phyloP scores from a whole-genome alignment of 2,888 invertebrate genomes.

The Sesia apiformis region DNA sequence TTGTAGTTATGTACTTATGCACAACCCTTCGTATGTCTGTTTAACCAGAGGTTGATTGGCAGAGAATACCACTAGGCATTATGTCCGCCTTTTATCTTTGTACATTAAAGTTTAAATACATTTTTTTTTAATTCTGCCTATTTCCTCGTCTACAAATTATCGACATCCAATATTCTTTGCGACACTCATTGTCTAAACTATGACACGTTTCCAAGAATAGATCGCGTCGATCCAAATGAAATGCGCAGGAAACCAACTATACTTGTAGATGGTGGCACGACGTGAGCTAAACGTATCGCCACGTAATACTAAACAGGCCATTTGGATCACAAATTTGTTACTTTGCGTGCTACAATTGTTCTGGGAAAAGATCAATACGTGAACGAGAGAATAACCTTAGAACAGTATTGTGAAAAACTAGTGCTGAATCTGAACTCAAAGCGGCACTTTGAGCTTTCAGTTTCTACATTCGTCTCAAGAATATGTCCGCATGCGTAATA shows the following conservation, averaged over 20 bases:
- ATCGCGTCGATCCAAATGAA: slow-evolving; percentile 64
- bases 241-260: slow-evolving; percentile 53
- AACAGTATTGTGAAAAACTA: no score
- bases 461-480: no score
- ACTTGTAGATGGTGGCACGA: slow-evolving; percentile 51
- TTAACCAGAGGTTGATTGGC: no score
- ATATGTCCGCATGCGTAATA: no score
- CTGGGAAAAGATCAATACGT: not conserved
- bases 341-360: not conserved
- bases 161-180: slow-evolving; percentile 23
- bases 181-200: slow-evolving; percentile 57
- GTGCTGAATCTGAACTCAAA: no score
- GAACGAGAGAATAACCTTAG: not conserved
- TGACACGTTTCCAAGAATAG: slow-evolving; percentile 64
- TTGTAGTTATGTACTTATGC: no score
- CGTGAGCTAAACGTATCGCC: slow-evolving; percentile 22
- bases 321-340: slow-evolving; percentile 35
- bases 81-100: no score
- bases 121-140: slow-evolving; percentile 4
- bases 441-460: no score
- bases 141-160: slow-evolving; percentile 5
- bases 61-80: no score
- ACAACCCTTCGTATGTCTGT: no score
- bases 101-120: no score
- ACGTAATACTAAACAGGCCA: slow-evolving; percentile 50